Evolutionary conservation across 1,140 invertebrate species (phyloP), one percentile per base, ranked within the genome.

Genomic region (Theocolax elegans): DNA sequence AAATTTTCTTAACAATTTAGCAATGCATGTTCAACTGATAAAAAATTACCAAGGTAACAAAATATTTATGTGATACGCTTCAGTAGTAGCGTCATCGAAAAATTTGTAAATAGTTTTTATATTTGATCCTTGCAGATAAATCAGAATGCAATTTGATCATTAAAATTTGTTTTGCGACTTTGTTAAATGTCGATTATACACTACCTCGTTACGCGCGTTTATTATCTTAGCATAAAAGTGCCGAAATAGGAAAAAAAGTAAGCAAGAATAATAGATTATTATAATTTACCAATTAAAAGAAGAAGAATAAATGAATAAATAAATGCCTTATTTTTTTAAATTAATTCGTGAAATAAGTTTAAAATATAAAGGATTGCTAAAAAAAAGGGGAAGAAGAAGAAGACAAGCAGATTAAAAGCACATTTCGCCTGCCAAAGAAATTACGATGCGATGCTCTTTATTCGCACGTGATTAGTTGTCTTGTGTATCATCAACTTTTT

Each of bases 81-180:
- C n/a, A n/a, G n/a, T n/a, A 64, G n/a, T 49, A 23, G 0, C 38
- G 31, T 38, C 6, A 64, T 53, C 10, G 15, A 53, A 64, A 64
- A 31, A 4, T 65, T 1, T 64, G 49, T 65, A 65, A 8, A 65
- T 60, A 46, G 17, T 8, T 64, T 51, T 49, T 49, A 51, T 64
- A 64, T 21, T 64, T 23, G 19, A 63, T 13, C 15, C n/a, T n/a
- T 29, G 27, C 12, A 23, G 7, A 15, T 13, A 42, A 64, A 59
- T n/a, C n/a, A n/a, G n/a, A 64, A 31, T 64, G 17, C 46, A 63
- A n/a, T 35, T 65, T 12, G 19, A 23, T 56, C 3, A 58, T 64
- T 65, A 3, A 42, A 38, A 54, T 40, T 65, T 27, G 15, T 65
- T 53, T 66, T 44, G 13, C 25, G 10, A 31, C 62, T 54, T 66